Conservation (phyloP, 1,140 invertebrate species). For the Dendroctonus ponderosae region DNA sequence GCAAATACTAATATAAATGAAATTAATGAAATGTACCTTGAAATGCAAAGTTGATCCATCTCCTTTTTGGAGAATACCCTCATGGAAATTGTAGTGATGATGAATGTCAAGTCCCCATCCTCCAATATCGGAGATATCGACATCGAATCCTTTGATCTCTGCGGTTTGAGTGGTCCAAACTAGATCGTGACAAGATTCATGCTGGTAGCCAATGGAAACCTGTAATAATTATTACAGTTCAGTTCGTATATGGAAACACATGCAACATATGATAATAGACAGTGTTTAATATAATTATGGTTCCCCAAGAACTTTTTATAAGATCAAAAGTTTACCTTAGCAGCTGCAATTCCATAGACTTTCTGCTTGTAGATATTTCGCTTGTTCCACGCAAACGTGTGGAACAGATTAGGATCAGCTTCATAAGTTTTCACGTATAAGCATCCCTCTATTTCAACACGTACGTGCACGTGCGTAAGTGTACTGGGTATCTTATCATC, state of each 20-base stretch:
- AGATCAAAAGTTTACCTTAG: constrained; percentile 58
- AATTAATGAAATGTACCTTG: constrained; percentile 48
- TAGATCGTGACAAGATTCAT: constrained; percentile 77
- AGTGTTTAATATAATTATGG: too few species aligned
- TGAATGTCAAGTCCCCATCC: constrained; percentile 98
- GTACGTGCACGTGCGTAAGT: constrained; percentile 84
- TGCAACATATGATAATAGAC: too few species aligned
- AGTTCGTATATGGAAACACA: too few species aligned
- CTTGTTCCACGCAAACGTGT: constrained; percentile 96
- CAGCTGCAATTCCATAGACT: constrained; percentile 84
- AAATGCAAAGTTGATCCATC: constrained; percentile 92
- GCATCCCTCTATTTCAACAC: constrained; percentile 68
- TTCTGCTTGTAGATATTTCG: constrained; percentile 97
- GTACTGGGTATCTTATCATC: constrained; percentile 74
- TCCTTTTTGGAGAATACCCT: constrained; percentile 94
- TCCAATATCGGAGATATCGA: constrained; percentile 94
- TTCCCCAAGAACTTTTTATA: too few species aligned
- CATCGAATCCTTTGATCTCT: constrained; percentile 93
- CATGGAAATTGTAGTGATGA: constrained; percentile 97
- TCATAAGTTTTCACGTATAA: constrained; percentile 90
- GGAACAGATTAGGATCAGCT: constrained; percentile 90
- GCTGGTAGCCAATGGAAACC: constrained; percentile 88
- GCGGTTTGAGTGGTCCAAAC: constrained; percentile 95
- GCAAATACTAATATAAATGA: neutral
- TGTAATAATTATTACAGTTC: neutral